Percentiles rank a stretch among this genome's conserved stretches.
phyloP scores from a whole-genome alignment of 2,113 vertebrate species.

The Phalacrocorax aristotelis region DNA sequence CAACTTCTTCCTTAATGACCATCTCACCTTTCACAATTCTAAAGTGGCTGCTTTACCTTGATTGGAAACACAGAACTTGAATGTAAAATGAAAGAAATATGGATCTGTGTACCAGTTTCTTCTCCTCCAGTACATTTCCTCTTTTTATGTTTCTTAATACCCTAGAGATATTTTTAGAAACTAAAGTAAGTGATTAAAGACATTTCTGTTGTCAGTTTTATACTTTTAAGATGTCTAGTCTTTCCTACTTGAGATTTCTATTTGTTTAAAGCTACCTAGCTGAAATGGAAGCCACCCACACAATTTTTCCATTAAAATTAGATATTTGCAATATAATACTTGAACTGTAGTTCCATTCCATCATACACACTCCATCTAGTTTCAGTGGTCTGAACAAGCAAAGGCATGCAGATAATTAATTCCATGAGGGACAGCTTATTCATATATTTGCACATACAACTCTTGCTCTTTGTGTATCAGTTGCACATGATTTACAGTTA shows the following conservation, averaged over 20 bases:
- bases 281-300: slow-evolving; percentile 24
- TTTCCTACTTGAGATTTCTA: background rate
- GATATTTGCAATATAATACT: slow-evolving; percentile 16
- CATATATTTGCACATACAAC: background rate
- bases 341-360: background rate
- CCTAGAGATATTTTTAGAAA: background rate
- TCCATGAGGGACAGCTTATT: slow-evolving; percentile 29
- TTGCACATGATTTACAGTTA: slow-evolving; percentile 33
- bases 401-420: slow-evolving; percentile 40
- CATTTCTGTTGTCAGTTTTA: slow-evolving; percentile 1
- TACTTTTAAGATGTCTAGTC: background rate
- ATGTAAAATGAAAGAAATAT: background rate
- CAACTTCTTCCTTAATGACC: background rate
- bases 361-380: background rate
- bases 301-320: slow-evolving; percentile 15
- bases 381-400: slow-evolving; percentile 39
- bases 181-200: slow-evolving; percentile 10
- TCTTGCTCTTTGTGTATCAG: slow-evolving; percentile 4
- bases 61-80: background rate
- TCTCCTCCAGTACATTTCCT: background rate
- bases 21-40: background rate
- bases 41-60: background rate
- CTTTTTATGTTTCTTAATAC: background rate
- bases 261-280: slow-evolving; percentile 3
- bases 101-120: background rate